Conservation (phyloP, 2,113 vertebrate species). For the Apodemus speciosus region DNA sequence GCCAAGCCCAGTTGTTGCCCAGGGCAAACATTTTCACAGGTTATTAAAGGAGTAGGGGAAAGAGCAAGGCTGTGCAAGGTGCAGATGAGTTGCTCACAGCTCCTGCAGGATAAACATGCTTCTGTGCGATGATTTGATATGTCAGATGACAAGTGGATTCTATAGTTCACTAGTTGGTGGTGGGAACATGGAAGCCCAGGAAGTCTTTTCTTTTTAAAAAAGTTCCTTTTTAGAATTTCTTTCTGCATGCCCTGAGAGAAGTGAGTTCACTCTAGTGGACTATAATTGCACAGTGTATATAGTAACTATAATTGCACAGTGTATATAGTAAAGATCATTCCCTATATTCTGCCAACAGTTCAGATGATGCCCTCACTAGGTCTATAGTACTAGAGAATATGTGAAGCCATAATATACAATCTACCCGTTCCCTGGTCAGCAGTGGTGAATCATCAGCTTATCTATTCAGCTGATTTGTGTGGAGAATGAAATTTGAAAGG, state of each 20-base stretch:
- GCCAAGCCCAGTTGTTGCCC: not conserved
- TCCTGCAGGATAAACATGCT: not conserved
- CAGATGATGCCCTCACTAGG: no score
- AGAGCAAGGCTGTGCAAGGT: not conserved
- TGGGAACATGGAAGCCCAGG: not conserved
- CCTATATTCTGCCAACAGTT: not conserved
- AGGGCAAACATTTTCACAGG: not conserved
- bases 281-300: not conserved
- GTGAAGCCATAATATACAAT: not conserved
- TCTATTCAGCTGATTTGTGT: not conserved
- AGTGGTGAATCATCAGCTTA: not conserved
- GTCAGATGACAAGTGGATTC: not conserved
- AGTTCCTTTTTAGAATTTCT: constrained; percentile 4
- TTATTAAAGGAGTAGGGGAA: not conserved
- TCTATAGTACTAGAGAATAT: not conserved
- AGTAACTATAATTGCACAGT: not conserved
- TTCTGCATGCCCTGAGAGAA: not conserved
- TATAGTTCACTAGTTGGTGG: not conserved
- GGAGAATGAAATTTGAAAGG: not conserved
- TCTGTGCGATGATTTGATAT: not conserved
- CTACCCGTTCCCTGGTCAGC: not conserved
- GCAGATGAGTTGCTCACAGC: not conserved
- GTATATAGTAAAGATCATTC: not conserved
- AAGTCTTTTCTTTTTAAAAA: not conserved
- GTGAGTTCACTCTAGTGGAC: not conserved